These are phyloP conservation scores for Mamestra brassicae DNA, from an alignment of 2,888 invertebrate genomes.

Conservation along the genomic window DNA sequence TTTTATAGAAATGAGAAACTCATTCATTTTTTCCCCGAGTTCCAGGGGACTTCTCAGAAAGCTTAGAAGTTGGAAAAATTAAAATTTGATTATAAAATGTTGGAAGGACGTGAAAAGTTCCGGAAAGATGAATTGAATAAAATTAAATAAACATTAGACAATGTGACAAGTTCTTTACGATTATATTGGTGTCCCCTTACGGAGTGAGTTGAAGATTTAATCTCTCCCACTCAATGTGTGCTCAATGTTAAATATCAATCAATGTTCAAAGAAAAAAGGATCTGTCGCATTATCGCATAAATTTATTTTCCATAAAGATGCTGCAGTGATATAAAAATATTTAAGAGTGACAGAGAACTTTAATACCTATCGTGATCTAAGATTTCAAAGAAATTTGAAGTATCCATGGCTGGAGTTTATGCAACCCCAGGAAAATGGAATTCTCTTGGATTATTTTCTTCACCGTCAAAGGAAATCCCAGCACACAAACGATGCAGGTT, in stretches of 20 bases:
- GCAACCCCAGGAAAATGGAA: background rate
- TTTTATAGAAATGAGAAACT: conserved; percentile 55
- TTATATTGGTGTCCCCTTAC: conserved; percentile 15
- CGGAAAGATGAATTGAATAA: conserved; percentile 34
- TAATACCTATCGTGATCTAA: background rate
- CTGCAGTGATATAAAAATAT: background rate
- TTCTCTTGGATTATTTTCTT: background rate
- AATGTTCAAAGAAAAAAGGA: background rate
- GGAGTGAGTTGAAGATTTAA: background rate
- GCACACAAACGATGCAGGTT: background rate
- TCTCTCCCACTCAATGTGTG: background rate
- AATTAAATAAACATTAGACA: conserved; percentile 44
- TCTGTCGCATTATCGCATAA: background rate
- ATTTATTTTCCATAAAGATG: background rate
- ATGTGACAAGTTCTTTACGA: conserved; percentile 24
- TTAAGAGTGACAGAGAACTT: background rate
- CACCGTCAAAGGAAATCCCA: background rate
- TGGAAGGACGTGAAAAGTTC: conserved; percentile 40
- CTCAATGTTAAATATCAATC: conserved; percentile 4
- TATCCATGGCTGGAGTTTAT: background rate
- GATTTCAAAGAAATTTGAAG: background rate
- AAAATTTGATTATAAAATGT: conserved; percentile 53
- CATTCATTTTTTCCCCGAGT: conserved; percentile 41
- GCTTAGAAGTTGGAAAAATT: conserved; percentile 48
- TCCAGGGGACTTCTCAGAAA: conserved; percentile 42